Evolutionary conservation across 2,113 vertebrate species (phyloP).

Genomic region (Eonycteris spelaea): DNA sequence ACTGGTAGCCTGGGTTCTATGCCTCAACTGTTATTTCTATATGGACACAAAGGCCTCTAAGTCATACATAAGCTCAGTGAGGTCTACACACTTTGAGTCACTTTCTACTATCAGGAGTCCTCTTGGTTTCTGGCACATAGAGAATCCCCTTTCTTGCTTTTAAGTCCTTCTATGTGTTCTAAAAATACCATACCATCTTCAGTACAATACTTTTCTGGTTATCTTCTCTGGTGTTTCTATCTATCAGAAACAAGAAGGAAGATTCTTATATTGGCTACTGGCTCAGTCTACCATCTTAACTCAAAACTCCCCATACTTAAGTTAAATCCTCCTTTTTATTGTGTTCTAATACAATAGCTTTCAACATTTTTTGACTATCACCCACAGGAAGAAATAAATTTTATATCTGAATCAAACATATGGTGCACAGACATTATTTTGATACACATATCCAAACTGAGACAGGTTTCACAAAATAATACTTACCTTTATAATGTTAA

Average conservation of each 20-base stretch:
- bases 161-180: background rate
- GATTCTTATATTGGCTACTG: background rate
- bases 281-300: background rate
- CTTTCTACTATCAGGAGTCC: background rate
- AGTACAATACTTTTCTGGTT: background rate
- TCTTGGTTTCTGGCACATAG: background rate
- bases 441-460: background rate
- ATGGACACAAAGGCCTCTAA: background rate
- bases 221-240: conserved; percentile 27
- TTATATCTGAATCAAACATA: conserved; percentile 26
- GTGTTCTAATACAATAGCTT: background rate
- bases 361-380: background rate
- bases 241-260: background rate
- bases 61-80: background rate
- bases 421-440: background rate
- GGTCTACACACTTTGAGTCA: background rate
- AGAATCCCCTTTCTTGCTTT: conserved; percentile 11
- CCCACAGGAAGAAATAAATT: conserved; percentile 9
- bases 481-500: conserved; percentile 3
- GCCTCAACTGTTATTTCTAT: background rate
- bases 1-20: background rate
- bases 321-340: background rate
- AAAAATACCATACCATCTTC: conserved; percentile 7
- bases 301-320: background rate
- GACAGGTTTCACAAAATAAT: background rate